Evolutionary conservation across 2,797 vertebrate species (phyloP).

Genomic region (Acrocephalus scirpaceus): DNA sequence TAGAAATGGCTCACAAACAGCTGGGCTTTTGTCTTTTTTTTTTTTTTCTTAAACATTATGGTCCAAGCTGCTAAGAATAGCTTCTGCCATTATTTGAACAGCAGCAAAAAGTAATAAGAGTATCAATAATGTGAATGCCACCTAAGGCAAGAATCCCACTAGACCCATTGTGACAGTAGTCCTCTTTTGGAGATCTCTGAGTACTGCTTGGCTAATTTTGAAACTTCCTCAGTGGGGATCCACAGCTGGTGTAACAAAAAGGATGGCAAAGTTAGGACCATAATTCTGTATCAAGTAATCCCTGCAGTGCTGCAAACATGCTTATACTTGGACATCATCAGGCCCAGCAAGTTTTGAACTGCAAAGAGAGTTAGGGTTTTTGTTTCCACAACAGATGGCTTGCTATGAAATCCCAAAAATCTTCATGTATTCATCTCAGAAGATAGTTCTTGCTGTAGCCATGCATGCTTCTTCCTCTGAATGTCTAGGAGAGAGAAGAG

Average conservation of each 20-base stretch:
- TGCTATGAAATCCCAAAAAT: conserved; percentile 11
- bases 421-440: neutral
- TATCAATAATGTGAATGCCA: conserved; percentile 7
- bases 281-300: neutral
- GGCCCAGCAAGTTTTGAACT: neutral
- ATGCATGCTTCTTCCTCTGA: neutral
- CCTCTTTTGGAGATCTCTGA: neutral
- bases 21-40: neutral
- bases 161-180: neutral
- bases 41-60: neutral
- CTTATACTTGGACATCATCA: neutral
- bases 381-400: conserved; percentile 33
- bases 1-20: conserved; percentile 25
- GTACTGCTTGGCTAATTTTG: neutral
- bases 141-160: neutral
- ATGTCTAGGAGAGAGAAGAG: neutral
- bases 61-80: conserved; percentile 45
- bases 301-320: neutral
- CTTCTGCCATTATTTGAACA: conserved; percentile 1
- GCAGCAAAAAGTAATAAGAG: conserved; percentile 2
- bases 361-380: neutral
- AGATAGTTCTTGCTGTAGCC: neutral
- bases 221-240: neutral
- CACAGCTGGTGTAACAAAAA: neutral
- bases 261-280: neutral